A percentile compares a stretch with the other conserved stretches of the same genome.
Conservation (phyloP, 2,888 invertebrate genomes). For the Trissolcus brochymenae region DNA sequence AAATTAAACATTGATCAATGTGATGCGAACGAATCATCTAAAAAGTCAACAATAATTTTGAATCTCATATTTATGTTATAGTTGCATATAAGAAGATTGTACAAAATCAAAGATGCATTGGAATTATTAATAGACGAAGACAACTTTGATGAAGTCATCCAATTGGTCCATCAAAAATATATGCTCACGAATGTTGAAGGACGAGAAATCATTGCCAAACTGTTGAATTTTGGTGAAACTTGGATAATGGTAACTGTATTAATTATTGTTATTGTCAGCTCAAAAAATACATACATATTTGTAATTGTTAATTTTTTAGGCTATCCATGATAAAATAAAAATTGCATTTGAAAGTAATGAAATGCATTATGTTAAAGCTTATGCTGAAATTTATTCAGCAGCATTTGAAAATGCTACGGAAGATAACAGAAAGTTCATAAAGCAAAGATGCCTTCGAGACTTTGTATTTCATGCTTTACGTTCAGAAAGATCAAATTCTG, state of each 20-base stretch:
- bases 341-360: constrained; percentile 43
- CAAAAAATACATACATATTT: constrained; percentile 17
- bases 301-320: constrained; percentile 31
- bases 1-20: constrained; percentile 32
- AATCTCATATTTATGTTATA: constrained; percentile 26
- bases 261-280: background rate
- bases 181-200: constrained; percentile 58
- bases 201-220: constrained; percentile 53
- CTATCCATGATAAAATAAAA: constrained; percentile 59
- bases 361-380: constrained; percentile 21
- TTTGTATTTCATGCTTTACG: constrained; percentile 61
- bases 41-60: background rate
- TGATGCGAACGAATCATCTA: background rate
- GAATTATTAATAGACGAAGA: constrained; percentile 40
- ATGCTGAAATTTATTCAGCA: constrained; percentile 58
- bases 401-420: constrained; percentile 53
- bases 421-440: constrained; percentile 49
- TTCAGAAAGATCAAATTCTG: constrained; percentile 47
- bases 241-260: constrained; percentile 59
- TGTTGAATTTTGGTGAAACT: constrained; percentile 58
- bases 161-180: constrained; percentile 53
- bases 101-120: constrained; percentile 56
- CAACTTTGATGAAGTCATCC: constrained; percentile 49
- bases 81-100: constrained; percentile 60
- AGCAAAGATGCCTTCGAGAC: constrained; percentile 55